Conservation (phyloP, 2,797 vertebrate species). For the Sebastes itinus region DNA sequence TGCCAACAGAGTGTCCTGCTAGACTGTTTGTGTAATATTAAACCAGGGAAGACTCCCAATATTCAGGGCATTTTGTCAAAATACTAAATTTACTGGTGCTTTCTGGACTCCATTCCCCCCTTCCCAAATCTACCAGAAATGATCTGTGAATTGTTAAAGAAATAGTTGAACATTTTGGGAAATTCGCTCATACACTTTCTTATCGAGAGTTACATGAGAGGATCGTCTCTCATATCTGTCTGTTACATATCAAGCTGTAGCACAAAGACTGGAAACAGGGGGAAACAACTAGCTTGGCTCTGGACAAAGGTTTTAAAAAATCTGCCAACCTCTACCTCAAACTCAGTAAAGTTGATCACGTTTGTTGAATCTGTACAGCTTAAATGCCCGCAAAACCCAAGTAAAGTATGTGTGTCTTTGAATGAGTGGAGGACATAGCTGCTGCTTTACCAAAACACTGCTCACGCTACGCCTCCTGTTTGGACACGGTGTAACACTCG, state of each 20-base stretch:
- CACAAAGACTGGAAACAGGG: neutral
- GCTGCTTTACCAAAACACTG: neutral
- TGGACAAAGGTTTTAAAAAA: neutral
- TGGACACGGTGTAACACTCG: neutral
- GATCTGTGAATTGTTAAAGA: neutral
- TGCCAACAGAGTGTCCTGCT: neutral
- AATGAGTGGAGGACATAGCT: neutral
- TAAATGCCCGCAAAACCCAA: neutral
- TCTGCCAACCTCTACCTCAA: neutral
- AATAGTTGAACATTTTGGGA: neutral
- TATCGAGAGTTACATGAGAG: neutral
- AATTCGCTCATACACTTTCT: neutral
- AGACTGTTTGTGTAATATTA: neutral
- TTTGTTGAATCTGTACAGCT: neutral
- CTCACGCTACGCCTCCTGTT: neutral
- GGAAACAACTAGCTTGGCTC: neutral
- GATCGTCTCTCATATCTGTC: neutral
- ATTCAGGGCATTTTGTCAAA: neutral
- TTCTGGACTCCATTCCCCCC: neutral
- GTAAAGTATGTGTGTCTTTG: neutral
- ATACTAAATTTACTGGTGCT: neutral
- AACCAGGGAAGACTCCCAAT: neutral
- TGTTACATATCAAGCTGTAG: neutral
- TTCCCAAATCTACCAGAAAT: too few species aligned
- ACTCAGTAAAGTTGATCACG: neutral